Evolutionary conservation across 2,113 vertebrate genomes (phyloP).

Genomic region (Oryzias woworae): DNA sequence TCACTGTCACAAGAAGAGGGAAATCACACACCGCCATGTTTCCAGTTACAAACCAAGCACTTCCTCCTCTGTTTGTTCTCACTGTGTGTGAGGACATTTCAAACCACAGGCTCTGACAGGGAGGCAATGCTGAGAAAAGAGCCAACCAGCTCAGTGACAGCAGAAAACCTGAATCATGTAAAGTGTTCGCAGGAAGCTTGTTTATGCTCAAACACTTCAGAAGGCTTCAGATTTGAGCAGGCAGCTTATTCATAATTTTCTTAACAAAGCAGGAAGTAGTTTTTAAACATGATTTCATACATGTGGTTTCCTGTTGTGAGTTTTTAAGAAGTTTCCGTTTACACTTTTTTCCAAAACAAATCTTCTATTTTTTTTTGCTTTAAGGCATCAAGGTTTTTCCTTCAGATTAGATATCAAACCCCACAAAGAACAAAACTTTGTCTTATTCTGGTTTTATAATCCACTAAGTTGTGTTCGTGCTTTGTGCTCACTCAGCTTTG

Average conservation of each 20-base stretch:
- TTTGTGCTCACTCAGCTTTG: neutral
- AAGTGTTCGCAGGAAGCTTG: conserved; percentile 4
- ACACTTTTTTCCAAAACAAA: too few species aligned
- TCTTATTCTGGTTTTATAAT: conserved; percentile 23
- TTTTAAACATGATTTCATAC: neutral
- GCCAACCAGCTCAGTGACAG: neutral
- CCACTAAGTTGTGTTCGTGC: neutral
- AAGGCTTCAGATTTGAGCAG: neutral
- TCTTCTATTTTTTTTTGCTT: too few species aligned
- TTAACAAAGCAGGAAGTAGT: neutral
- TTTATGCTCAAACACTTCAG: neutral
- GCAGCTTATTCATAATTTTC: neutral
- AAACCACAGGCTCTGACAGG: conserved; percentile 8
- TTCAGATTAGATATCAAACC: neutral
- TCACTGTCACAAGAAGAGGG: conserved; percentile 53
- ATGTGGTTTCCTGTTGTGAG: neutral
- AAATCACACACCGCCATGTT: conserved; percentile 62
- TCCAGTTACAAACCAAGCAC: conserved; percentile 64
- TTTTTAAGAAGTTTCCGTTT: neutral
- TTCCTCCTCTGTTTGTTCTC: conserved; percentile 62
- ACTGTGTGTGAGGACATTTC: conserved; percentile 29
- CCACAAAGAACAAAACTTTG: neutral
- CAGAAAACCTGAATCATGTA: neutral
- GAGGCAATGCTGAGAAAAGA: conserved; percentile 16
- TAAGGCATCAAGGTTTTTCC: too few species aligned